Conservation (phyloP, 2,113 vertebrate species). For the Platysteira castanea region DNA sequence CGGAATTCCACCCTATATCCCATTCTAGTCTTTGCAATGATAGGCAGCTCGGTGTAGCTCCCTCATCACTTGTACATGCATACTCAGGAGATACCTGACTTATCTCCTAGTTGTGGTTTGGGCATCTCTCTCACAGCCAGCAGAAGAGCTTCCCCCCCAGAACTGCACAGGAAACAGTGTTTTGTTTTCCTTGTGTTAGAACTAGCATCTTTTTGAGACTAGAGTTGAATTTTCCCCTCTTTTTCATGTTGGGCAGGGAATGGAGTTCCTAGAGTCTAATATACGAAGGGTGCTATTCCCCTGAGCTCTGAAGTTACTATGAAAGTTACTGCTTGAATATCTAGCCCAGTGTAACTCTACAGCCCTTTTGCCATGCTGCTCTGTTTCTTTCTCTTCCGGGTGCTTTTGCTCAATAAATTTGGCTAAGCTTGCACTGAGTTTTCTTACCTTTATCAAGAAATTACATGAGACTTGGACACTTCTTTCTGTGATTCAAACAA, state of each 20-base stretch:
- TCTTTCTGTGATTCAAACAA: neutral
- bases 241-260: neutral
- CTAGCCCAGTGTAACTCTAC: neutral
- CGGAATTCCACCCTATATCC: neutral
- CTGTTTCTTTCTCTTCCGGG: neutral
- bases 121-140: neutral
- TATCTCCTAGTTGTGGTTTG: neutral
- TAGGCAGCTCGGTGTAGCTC: neutral
- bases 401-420: neutral
- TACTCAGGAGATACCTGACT: rapidly evolving
- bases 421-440: neutral
- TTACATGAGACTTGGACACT: rapidly evolving
- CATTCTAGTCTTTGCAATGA: neutral
- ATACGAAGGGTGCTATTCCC: neutral
- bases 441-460: neutral
- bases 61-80: neutral
- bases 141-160: neutral
- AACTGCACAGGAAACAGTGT: neutral
- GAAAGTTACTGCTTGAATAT: neutral
- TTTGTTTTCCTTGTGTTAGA: neutral
- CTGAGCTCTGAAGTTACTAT: neutral
- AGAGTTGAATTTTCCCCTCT: neutral
- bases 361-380: neutral
- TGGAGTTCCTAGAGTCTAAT: neutral
- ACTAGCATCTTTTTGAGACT: neutral